A percentile compares a stretch with the other conserved stretches of the same genome.
These are phyloP conservation scores for Cylindroiulus punctatus DNA, from an alignment of 2,888 invertebrate genomes.

Conservation along the genomic window DNA sequence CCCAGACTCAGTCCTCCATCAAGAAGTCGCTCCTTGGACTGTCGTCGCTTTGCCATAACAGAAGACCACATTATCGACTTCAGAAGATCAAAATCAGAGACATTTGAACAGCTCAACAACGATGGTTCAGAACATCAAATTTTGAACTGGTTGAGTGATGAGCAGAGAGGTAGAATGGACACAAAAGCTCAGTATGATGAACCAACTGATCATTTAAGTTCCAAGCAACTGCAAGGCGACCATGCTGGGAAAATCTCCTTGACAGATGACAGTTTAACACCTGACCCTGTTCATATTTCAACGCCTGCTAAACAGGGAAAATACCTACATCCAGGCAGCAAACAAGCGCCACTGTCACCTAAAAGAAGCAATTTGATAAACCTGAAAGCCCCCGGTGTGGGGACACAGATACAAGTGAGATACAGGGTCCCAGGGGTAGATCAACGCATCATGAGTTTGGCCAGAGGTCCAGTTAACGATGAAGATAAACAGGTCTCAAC, in stretches of 20 bases:
- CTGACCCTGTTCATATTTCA: not conserved
- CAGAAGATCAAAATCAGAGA: conserved; percentile 11
- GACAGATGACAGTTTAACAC: not conserved
- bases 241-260: not conserved
- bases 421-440: not conserved
- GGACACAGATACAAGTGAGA: not conserved
- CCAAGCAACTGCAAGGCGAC: not conserved
- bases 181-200: not conserved
- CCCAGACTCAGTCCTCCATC: not conserved
- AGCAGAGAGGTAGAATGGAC: not conserved
- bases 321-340: not conserved
- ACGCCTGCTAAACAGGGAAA: not conserved
- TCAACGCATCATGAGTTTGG: not conserved
- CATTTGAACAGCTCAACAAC: not conserved
- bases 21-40: not conserved
- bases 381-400: not conserved
- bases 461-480: not conserved
- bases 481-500: not conserved
- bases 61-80: not conserved
- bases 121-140: not conserved
- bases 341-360: not conserved
- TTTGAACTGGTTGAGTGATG: not conserved
- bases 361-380: not conserved
- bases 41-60: not conserved
- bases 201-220: not conserved